Evolutionary conservation across 1,140 invertebrate species (phyloP).

Genomic region (Proctacanthus coquilletti): DNA sequence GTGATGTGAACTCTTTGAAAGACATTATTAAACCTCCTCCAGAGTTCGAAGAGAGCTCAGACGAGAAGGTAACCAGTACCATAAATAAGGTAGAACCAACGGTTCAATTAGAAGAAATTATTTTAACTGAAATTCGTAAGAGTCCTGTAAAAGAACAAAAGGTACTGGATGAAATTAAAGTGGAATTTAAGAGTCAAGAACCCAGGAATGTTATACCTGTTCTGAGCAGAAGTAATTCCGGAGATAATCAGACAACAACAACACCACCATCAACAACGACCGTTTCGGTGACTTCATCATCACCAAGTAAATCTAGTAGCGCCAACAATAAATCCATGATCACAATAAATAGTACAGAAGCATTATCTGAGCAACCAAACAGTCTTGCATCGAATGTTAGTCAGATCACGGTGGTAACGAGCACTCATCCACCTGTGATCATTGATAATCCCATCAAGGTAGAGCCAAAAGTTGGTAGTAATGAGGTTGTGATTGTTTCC

Average conservation of each 20-base stretch:
- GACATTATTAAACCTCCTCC: conserved; percentile 6
- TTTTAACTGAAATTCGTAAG: neutral
- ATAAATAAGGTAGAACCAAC: neutral
- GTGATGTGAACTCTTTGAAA: conserved; percentile 5
- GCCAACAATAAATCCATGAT: conserved; percentile 39
- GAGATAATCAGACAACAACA: conserved; percentile 20
- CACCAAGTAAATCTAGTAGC: conserved; percentile 10
- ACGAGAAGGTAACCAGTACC: neutral
- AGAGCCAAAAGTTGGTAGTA: conserved; percentile 13
- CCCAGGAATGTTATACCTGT: conserved; percentile 5
- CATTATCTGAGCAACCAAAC: conserved; percentile 38
- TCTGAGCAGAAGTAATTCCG: conserved; percentile 9
- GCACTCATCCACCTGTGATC: conserved; percentile 59
- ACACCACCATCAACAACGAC: conserved; percentile 14
- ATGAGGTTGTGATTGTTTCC: conserved; percentile 62
- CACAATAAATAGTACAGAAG: conserved; percentile 36
- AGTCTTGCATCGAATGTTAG: conserved; percentile 53
- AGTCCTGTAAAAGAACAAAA: neutral
- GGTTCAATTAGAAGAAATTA: neutral
- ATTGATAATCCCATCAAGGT: conserved; percentile 33
- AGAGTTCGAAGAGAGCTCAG: neutral
- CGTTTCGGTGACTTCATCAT: conserved; percentile 1
- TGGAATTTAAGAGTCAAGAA: conserved; percentile 1
- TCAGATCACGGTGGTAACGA: conserved; percentile 66
- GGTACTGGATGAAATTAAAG: conserved; percentile 1